A percentile compares a stretch with the other conserved stretches of the same genome.
Conservation (phyloP, 2,888 invertebrate species). For the Brenthis daphne region DNA sequence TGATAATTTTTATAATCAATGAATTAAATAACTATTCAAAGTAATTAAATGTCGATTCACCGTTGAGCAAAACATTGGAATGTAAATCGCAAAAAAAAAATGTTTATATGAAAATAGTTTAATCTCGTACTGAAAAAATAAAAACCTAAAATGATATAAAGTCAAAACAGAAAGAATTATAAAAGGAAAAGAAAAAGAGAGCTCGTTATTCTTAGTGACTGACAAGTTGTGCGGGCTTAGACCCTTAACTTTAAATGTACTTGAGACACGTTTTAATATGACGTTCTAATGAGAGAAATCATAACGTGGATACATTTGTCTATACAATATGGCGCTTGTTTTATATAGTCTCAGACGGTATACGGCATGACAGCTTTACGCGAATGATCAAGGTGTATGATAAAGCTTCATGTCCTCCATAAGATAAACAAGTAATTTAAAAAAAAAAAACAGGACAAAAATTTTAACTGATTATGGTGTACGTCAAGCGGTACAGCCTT, state of each 20-base stretch:
- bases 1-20: too few relatives aligned
- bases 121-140: neutral
- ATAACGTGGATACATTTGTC: slow-evolving; percentile 3
- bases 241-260: slow-evolving; percentile 26
- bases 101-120: neutral
- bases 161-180: slow-evolving; percentile 19
- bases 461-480: too few relatives aligned
- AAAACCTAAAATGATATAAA: slow-evolving; percentile 14
- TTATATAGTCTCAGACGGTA: neutral
- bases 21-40: too few relatives aligned
- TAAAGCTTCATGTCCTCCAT: too few relatives aligned
- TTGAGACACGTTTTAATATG: slow-evolving; percentile 28
- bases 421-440: too few relatives aligned
- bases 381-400: too few relatives aligned
- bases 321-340: slow-evolving; percentile 14
- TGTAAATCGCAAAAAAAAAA: neutral
- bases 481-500: too few relatives aligned
- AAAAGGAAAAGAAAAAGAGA: slow-evolving; percentile 24
- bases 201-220: slow-evolving; percentile 35
- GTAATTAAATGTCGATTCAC: too few relatives aligned
- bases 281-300: slow-evolving; percentile 30
- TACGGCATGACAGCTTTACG: neutral
- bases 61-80: too few relatives aligned
- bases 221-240: slow-evolving; percentile 23
- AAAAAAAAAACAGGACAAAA: too few relatives aligned